Evolutionary conservation across 2,888 invertebrate genomes (phyloP).

Genomic region (Drosophila paracracens): DNA sequence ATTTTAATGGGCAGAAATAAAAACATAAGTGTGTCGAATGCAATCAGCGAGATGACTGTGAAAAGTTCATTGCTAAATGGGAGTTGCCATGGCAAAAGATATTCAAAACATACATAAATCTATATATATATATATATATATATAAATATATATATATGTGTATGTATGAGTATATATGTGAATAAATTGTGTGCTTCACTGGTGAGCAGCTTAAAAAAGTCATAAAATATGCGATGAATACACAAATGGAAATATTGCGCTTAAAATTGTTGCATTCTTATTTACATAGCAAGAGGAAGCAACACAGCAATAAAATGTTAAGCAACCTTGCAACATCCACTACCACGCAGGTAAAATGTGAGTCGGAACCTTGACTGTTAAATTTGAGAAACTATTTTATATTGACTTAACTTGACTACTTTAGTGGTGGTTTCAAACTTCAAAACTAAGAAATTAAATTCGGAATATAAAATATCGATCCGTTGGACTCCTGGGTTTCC

Average conservation of each 20-base stretch:
- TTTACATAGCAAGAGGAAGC: not conserved
- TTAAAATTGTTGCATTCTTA: conserved; percentile 34
- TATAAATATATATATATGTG: conserved; percentile 19
- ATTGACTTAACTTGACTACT: not conserved
- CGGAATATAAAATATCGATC: not conserved
- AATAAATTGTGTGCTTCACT: conserved; percentile 31
- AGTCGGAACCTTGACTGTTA: not conserved
- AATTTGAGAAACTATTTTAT: not conserved
- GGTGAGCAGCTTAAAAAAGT: conserved; percentile 23
- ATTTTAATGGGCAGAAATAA: conserved; percentile 54
- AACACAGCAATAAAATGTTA: not conserved
- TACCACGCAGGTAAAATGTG: not conserved
- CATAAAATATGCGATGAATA: conserved; percentile 28
- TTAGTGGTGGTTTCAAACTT: not conserved
- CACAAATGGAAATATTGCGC: conserved; percentile 22
- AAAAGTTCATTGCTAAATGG: conserved; percentile 55
- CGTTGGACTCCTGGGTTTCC: no score
- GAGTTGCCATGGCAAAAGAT: conserved; percentile 6
- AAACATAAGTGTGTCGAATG: conserved; percentile 46
- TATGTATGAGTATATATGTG: conserved; percentile 9
- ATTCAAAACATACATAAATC: not conserved
- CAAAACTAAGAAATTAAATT: not conserved
- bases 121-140: conserved; percentile 3
- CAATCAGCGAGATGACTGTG: conserved; percentile 67
- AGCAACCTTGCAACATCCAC: conserved; percentile 2